These are phyloP conservation scores for Drosophila ananassae DNA, from an alignment of 1,140 invertebrate species.

Conservation along the genomic window DNA sequence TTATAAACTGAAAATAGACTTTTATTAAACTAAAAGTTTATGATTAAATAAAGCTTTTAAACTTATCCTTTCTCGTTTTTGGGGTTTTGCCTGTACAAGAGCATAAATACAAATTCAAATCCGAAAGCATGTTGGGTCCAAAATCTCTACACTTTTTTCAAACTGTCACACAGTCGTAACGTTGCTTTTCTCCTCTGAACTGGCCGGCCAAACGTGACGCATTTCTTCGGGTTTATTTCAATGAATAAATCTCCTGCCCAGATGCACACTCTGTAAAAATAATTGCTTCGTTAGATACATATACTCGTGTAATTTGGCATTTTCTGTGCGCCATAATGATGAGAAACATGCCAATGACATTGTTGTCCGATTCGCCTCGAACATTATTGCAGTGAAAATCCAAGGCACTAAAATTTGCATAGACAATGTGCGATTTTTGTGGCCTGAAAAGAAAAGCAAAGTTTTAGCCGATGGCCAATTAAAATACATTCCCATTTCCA, in stretches of 20 bases:
- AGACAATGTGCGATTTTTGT: conserved; percentile 50
- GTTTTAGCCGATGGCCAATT: conserved; percentile 63
- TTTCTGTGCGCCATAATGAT: conserved; percentile 64
- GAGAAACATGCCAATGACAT: conserved; percentile 77
- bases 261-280: conserved; percentile 39
- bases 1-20: neutral
- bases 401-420: conserved; percentile 47
- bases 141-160: conserved; percentile 14
- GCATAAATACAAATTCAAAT: too few relatives aligned
- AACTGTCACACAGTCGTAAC: conserved; percentile 48
- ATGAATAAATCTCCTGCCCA: conserved; percentile 36
- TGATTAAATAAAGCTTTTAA: too few relatives aligned
- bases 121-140: too few relatives aligned
- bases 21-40: too few relatives aligned
- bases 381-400: conserved; percentile 55
- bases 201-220: conserved; percentile 34
- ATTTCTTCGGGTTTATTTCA: conserved; percentile 42
- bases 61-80: too few relatives aligned
- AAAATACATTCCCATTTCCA: conserved; percentile 61
- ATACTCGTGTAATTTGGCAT: conserved; percentile 59
- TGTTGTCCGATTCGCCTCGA: conserved; percentile 41
- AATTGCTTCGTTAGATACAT: conserved; percentile 46
- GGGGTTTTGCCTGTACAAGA: too few relatives aligned
- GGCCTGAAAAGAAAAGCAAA: conserved; percentile 42
- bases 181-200: conserved; percentile 4